Evolutionary conservation across 2,797 vertebrate genomes (phyloP), one percentile per base, ranked within the genome.

Genomic region (Smutsia temminckii): DNA sequence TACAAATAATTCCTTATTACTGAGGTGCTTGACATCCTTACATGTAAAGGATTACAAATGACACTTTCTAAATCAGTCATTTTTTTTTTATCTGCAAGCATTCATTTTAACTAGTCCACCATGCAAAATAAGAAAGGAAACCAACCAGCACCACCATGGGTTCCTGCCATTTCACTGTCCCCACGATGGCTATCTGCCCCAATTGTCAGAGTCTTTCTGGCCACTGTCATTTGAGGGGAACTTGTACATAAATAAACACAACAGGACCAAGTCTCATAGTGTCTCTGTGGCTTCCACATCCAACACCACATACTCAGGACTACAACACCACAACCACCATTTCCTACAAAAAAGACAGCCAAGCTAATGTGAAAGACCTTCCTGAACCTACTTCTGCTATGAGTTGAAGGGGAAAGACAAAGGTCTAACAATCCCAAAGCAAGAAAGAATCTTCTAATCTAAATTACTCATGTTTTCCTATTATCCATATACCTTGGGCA

Each of bases 331-430:
- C 49, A 89, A 79, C 37, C 14, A 88, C 18, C 42, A 72, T 81
- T 61, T 77, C 80, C 27, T 77, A 18, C 57, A 74, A 85, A 66
- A 83, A 51, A 51, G 6, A 51, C 5, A 42, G 17, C 42, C 68
- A 68, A 96, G 86, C 55, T n/a, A 72, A 94, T 61, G 40, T 72
- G 64, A 96, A 87, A 97, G 53, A 83, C 59, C 57, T 94, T 92
- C 83, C 66, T 81, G 72, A 91, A 79, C 27, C 71, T 46, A 25
- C 42, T 21, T 83, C 69, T 89, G 40, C 63, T 69, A 72, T 69
- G 53, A 84, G 61, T 4, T 91, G 40, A 87, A 94, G 72, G 46
- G 18, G 32, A 92, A 75, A 92, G 25, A 92, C 78, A 83, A 96
- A 97, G 94, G 37, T 75, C 79, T 66, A 3, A 57, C 85, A 93